Percentiles rank a stretch among this genome's conserved stretches.
Conservation (phyloP, 2,113 vertebrate genomes). For the Morphnarchus princeps region DNA sequence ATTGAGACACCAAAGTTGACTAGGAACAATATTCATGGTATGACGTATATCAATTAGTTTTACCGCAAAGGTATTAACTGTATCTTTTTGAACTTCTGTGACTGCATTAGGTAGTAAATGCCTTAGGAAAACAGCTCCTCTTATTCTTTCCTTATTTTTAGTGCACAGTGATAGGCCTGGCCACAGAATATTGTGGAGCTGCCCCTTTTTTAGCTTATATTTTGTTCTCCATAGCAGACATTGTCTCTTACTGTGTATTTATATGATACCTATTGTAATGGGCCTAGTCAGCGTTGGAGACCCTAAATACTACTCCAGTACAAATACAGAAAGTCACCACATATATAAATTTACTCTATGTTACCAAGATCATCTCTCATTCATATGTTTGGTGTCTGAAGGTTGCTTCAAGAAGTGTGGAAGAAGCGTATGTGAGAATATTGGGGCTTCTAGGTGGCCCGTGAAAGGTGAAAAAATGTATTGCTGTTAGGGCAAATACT, state of each 20-base stretch:
- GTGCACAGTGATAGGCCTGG: neutral
- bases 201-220: neutral
- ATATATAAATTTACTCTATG: neutral
- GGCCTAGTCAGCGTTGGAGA: neutral
- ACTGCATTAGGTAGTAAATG: neutral
- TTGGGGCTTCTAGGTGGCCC: neutral
- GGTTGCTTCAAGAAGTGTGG: neutral
- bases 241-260: neutral
- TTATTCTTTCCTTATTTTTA: neutral
- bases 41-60: rapidly evolving
- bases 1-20: neutral
- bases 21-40: neutral
- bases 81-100: neutral
- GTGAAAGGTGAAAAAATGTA: neutral
- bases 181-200: neutral
- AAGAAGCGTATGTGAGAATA: neutral
- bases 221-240: neutral
- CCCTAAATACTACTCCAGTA: neutral
- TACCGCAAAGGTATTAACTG: neutral
- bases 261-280: neutral
- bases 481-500: neutral
- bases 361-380: neutral
- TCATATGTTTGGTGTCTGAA: neutral
- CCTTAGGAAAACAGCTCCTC: neutral
- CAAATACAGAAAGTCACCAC: neutral